Base-by-base conservation (phyloP, 2,797 vertebrate genomes). In the Enteromius afrohamiltoni region DNA sequence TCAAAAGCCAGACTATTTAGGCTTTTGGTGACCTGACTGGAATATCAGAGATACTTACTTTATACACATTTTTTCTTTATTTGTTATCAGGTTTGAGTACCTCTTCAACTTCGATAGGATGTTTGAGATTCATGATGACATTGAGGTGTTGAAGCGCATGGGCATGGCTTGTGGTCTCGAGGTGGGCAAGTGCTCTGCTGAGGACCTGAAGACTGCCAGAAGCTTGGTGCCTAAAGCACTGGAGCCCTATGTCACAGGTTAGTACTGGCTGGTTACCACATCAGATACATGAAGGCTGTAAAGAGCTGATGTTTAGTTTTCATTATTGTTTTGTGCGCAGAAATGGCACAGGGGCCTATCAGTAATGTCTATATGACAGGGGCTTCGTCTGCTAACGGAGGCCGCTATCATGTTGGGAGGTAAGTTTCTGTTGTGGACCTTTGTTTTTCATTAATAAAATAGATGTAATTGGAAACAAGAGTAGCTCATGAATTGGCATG, bases 21-120 rank as follows among this genome's bases (percentile, higher is more conserved):
- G 7, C 14, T 83, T 16, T 74, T 26, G 47, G 29, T 53, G 9
- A 10, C 6, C 40, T 5, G 14, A 17, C 31, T 40, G 2, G 2
- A 58, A 58, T 6, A 10, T 60, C 13, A 58, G 37, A 60, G 53
- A 76, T 21, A 19, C 42, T 47, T 19, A 34, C 37, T 29, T 49
- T 42, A 73, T 23, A 2, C 14, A 3, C 29, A 4, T 82, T 5
- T 42, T 37, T 40, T 69, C 14, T 37, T 70, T 21, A 6, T 71
- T 69, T 83, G 9, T 86, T 60, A 86, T 4, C 92, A 99, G 98
- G 90, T 99, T 99, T 80, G 98, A 99, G 90, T 99, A 99, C 91
- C 95, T 99, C 90, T 99, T 99, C 93, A 99, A 99, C 92, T 99
- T 99, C 49, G 98, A 99, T 95, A 99, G 97, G 92, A 98, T 98